A percentile compares a stretch with the other conserved stretches of the same genome.
Evolutionary conservation across 2,888 invertebrate genomes (phyloP).

Genomic region (Amblyteles armatorius): DNA sequence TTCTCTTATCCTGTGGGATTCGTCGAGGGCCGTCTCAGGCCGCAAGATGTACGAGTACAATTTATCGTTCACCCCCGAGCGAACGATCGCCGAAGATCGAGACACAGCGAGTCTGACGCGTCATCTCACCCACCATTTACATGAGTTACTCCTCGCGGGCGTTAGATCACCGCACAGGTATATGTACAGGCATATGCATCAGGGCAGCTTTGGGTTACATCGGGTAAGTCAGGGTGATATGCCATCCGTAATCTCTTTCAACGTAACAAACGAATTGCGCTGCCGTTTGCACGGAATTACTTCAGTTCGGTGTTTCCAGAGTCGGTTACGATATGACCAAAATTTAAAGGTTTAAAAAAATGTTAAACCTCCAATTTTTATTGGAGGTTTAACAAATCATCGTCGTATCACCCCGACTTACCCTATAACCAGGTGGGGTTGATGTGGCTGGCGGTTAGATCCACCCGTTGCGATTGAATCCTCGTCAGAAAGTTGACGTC

Average conservation of each 20-base stretch:
- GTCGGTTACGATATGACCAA: no score
- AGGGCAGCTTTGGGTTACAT: background rate
- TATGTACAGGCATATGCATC: background rate
- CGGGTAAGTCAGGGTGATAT: background rate
- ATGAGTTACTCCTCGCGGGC: constrained; percentile 6
- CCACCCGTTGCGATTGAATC: background rate
- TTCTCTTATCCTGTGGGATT: constrained; percentile 27
- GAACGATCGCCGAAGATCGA: constrained; percentile 59
- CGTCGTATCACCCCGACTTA: no score
- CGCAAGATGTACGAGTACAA: constrained; percentile 62
- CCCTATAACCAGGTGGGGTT: no score
- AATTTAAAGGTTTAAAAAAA: no score
- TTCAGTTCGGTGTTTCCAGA: no score
- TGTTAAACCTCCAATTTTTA: no score
- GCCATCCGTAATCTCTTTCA: no score
- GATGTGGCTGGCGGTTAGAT: background rate
- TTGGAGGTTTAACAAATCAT: no score
- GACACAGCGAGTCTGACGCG: constrained; percentile 20
- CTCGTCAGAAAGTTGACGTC: background rate
- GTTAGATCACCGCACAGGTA: background rate
- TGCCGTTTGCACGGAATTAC: no score
- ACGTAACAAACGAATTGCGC: no score
- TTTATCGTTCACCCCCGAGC: constrained; percentile 58
- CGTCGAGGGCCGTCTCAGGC: constrained; percentile 35
- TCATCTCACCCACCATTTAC: constrained; percentile 24